Evolutionary conservation across 1,140 invertebrate species (phyloP).

Genomic region (Aphelinus atriplicis): DNA sequence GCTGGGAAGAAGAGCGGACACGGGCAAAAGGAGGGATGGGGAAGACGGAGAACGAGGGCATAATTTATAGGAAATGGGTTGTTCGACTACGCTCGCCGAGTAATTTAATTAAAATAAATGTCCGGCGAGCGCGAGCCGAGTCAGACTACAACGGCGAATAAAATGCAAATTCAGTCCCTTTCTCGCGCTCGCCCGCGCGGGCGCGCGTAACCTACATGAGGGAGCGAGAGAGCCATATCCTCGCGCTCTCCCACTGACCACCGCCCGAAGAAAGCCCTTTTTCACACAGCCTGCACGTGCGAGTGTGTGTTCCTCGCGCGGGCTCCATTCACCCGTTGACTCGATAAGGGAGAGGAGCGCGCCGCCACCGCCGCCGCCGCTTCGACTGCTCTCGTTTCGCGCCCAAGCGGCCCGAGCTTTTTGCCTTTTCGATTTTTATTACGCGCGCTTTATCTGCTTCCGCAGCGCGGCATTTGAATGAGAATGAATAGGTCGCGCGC

Average conservation of each 20-base stretch:
- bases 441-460: constrained; percentile 30
- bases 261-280: constrained; percentile 41
- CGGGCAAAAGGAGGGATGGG: constrained; percentile 28
- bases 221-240: neutral
- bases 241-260: constrained; percentile 27
- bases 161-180: constrained; percentile 69
- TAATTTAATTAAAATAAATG: constrained; percentile 70
- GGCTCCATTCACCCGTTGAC: constrained; percentile 61
- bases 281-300: constrained; percentile 11
- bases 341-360: constrained; percentile 59
- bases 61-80: constrained; percentile 70
- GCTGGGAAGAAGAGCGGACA: constrained; percentile 41
- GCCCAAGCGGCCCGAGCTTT: constrained; percentile 45
- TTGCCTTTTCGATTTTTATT: constrained; percentile 38
- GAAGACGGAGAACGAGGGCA: constrained; percentile 53
- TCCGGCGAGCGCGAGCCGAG: constrained; percentile 52
- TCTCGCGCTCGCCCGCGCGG: constrained; percentile 21
- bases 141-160: constrained; percentile 62
- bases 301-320: constrained; percentile 37
- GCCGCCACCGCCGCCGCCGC: constrained; percentile 1
- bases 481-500: constrained; percentile 8
- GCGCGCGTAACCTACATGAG: constrained; percentile 51
- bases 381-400: constrained; percentile 44
- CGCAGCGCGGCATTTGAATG: constrained; percentile 25
- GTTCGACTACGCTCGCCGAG: constrained; percentile 62